phyloP scores from a whole-genome alignment of 2,888 invertebrate genomes.

The Trichogramma evanescens region DNA sequence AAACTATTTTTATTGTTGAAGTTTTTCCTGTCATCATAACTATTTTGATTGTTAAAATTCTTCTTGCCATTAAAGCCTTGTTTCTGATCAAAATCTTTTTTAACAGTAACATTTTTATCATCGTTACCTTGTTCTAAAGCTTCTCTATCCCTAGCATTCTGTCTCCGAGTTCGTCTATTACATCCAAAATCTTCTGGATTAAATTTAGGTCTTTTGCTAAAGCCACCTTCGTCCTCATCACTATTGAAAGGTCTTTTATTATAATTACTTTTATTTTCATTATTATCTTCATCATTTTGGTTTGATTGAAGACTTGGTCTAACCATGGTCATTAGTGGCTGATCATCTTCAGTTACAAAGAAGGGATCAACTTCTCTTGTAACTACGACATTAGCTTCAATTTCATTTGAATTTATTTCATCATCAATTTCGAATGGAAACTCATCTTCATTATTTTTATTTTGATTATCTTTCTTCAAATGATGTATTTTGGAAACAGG shows the following conservation, averaged over 20 bases:
- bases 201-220: constrained; percentile 23
- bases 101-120: no score
- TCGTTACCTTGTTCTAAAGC: no score
- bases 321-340: constrained; percentile 8
- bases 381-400: neutral
- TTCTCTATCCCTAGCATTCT: no score
- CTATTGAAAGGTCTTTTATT: constrained; percentile 6
- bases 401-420: neutral
- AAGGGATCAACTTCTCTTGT: constrained; percentile 34
- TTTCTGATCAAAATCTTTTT: no score
- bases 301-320: neutral
- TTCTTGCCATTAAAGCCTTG: neutral
- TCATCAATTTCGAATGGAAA: neutral
- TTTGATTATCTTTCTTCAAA: neutral
- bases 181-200: neutral
- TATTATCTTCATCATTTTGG: constrained; percentile 4
- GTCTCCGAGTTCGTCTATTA: no score
- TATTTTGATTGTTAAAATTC: constrained; percentile 4
- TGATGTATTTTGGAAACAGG: constrained; percentile 27
- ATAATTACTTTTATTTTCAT: neutral
- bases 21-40: constrained; percentile 8
- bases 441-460: neutral
- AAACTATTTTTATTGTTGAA: constrained; percentile 2
- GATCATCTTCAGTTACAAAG: constrained; percentile 31
- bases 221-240: constrained; percentile 23